Evolutionary conservation across 2,113 vertebrate species (phyloP).

Genomic region (Caretta caretta): DNA sequence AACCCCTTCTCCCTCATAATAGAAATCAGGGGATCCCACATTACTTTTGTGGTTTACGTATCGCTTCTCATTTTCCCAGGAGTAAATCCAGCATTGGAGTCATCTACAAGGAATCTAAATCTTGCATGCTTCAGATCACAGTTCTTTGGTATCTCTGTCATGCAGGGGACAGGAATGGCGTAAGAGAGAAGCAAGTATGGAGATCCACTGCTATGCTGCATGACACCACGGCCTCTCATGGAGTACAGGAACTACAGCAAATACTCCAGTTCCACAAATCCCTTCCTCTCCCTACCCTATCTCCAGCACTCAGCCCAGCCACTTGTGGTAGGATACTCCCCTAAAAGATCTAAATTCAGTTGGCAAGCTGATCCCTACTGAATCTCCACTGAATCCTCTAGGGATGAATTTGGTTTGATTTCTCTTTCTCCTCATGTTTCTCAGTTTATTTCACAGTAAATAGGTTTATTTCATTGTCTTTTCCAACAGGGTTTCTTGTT

Average conservation of each 20-base stretch:
- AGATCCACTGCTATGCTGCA: background rate
- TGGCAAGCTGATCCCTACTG: background rate
- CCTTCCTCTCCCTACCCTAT: background rate
- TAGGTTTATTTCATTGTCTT: slow-evolving; percentile 19
- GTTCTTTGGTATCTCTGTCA: background rate
- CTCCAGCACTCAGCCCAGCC: slow-evolving; percentile 17
- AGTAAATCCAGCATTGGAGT: background rate
- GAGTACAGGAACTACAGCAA: background rate
- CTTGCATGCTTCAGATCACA: background rate
- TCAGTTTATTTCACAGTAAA: slow-evolving; percentile 35
- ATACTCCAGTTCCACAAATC: background rate
- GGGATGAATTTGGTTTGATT: slow-evolving; percentile 29
- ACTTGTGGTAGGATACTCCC: background rate
- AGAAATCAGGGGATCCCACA: background rate
- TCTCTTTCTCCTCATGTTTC: slow-evolving; percentile 7
- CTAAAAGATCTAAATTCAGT: background rate
- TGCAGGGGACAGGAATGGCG: background rate
- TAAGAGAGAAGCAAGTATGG: background rate
- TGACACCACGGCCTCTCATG: background rate
- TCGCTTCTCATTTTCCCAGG: background rate
- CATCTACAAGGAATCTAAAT: background rate
- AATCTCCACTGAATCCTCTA: background rate
- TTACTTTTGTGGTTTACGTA: background rate
- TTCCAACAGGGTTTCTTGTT: background rate
- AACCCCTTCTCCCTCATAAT: background rate